Base-by-base conservation (phyloP, 2,797 vertebrate species). In the Moxostoma hubbsi region DNA sequence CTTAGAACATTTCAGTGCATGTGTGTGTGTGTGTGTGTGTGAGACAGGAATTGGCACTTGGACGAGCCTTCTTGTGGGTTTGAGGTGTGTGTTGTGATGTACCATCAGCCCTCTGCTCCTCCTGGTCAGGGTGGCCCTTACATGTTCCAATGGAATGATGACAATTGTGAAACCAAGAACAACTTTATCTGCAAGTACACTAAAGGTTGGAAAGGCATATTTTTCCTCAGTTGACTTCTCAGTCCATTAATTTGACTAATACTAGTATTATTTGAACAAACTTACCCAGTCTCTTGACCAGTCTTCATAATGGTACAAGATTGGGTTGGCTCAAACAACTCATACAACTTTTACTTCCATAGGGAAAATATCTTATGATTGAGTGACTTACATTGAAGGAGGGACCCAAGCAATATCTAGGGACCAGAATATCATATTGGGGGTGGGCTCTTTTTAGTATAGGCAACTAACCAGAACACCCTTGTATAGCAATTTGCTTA, bases 111-210 rank as follows among this genome's bases (percentile, higher is more conserved):
- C 0, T 97, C 97, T 0, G 97, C 97, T 45, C 93, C 96, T 0
- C 84, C 93, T 0, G 95, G 95, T 0, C 73, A 93, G 0, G 96
- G 95, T 0, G 97, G 95, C 0, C 93, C 90, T 62, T 99, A 99
- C 88, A 95, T 95, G 95, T 99, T 98, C 85, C 95, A 96, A 80
- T 99, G 98, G 97, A 99, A 99, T 0, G 98, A 99, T 0, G 98
- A 99, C 90, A 95, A 96, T 9, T 99, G 98, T 77, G 96, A 94
- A 90, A 95, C 97, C 86, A 98, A 94, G 83, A 98, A 98, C 88
- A 99, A 99, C 90, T 99, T 98, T 88, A 98, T 99, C 90, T 99
- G 98, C 94, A 99, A 99, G 89, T 99, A 99, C 68, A 89, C 94
- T 2, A 87, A 93, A 85, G 97, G 97, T 98, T 90, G 91, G 81